Base-by-base conservation (phyloP, 1,140 invertebrate species). In the Drosophila melanica region DNA sequence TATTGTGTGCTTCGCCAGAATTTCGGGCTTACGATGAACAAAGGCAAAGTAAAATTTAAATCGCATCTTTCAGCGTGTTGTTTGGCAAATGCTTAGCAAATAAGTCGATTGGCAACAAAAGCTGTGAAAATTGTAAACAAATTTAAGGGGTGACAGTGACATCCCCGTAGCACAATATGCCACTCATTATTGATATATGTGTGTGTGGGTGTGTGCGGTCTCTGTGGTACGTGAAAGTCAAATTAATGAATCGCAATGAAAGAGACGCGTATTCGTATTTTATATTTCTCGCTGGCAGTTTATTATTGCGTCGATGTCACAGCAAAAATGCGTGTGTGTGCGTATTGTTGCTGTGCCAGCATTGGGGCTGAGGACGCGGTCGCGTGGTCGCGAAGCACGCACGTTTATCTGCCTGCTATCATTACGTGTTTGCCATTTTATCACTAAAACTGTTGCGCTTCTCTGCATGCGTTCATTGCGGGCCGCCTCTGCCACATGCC, bases 401-500 rank as follows among this genome's bases (percentile, higher is more conserved):
- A 79, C 77, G 89, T 82, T 89, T 89, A 81, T 82, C 75, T 82
- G 82, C 55, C 79, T 67, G 63, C 47, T 41, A 84, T 89, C 69
- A 84, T 84, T 89, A 89, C 79, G 79, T 84, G 80, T 84, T 84
- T 79, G 76, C 77, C 84, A 89, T 84, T 89, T 89, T 77, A 89
- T 84, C 75, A 75, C 84, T 89, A 72, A 89, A 89, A 89, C 84
- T 89, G 84, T 89, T 89, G 84, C 84, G 84, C 84, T 54, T 87
- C 71, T 78, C 67, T 71, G 69, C 64, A 48, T 74, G 57, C 58
- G 48, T 39, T 33, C 57, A 37, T 57, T 59, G 47, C 51, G 42
- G 33, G n/a, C 10, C 18, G 18, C 16, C 7, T 10, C 37, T n/a
- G 23, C 42, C n/a, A 6, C 8, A 62, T 47, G 4, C 12, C 12